Percentiles rank a stretch among this genome's conserved stretches.
Conservation (phyloP, 2,797 vertebrate genomes). For the Arremon brunneinucha region DNA sequence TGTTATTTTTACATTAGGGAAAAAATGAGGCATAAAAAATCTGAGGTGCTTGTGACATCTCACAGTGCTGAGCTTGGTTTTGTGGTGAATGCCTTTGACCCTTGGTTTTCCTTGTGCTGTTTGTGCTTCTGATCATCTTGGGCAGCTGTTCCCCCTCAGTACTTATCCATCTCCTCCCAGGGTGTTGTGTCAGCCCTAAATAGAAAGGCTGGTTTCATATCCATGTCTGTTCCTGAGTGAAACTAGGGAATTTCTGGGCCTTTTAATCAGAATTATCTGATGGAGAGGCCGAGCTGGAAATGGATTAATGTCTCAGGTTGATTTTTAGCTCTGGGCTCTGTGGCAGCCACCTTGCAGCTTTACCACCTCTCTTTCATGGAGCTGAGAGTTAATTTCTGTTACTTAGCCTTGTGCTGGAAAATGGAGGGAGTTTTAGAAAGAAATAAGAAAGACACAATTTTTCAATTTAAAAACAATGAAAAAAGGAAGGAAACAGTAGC, state of each 20-base stretch:
- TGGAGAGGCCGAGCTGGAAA: not conserved
- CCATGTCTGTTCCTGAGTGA: accelerated
- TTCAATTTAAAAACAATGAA: not conserved
- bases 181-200: not conserved
- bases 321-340: not conserved
- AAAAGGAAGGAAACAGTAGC: not conserved
- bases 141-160: not conserved
- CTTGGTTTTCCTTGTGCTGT: not conserved
- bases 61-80: not conserved
- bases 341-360: not conserved
- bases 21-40: not conserved
- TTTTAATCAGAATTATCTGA: not conserved
- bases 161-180: not conserved
- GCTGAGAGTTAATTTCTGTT: not conserved
- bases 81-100: not conserved
- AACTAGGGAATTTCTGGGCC: not conserved
- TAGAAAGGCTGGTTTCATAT: not conserved
- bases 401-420: not conserved
- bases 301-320: not conserved
- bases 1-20: not conserved
- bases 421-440: not conserved
- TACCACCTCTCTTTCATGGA: not conserved
- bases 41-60: not conserved
- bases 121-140: not conserved
- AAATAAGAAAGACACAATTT: not conserved